Base-by-base conservation (phyloP, 1,140 invertebrate genomes). In the Mactra quadrangularis region DNA sequence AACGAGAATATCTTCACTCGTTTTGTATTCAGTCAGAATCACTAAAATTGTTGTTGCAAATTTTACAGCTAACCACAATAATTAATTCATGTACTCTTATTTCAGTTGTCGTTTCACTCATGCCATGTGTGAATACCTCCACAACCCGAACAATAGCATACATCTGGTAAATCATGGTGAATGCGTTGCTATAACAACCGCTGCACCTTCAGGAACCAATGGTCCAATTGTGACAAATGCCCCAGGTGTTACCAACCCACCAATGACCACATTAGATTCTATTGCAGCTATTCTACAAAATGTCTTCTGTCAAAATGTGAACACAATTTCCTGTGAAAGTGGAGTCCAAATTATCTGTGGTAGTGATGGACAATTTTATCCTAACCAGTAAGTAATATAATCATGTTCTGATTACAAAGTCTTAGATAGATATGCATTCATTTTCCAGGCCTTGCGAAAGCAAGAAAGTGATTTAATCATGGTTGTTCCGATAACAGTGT, bases 221-320 rank as follows among this genome's bases (percentile, higher is more conserved):
- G n/a, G n/a, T n/a, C n/a, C n/a, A n/a, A n/a, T n/a, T n/a, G n/a
- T 33, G 11, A 64, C 60, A 64, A 27, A 19, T 9, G 60, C 60
- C 4, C 55, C 22, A 4, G 55, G 55, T 29, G n/a, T 25, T 6
- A 15, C 31, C 7, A 7, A 1, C 2, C 11, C 60, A 17, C 13
- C 60, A 38, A 31, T 45, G 25, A 62, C 71, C 15, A 75, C 74
- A 25, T 19, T 22, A 9, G 47, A 77, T 38, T 38, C 59, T 3
- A 64, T 77, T 35, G 0, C 25, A 19, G 27, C 38, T 50, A 64
- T 77, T 25, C 27, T 77, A 0, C 74, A 77, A 35, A 47, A 60
- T 33, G 74, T 77, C 9, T 77, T 77, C 38, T 77, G 74, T 52
- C 57, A 64, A 31, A 77, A 77, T 22, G 59, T 27, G 45, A 19